Evolutionary conservation across 2,888 invertebrate species (phyloP).

Genomic region (Homarus gammarus): DNA sequence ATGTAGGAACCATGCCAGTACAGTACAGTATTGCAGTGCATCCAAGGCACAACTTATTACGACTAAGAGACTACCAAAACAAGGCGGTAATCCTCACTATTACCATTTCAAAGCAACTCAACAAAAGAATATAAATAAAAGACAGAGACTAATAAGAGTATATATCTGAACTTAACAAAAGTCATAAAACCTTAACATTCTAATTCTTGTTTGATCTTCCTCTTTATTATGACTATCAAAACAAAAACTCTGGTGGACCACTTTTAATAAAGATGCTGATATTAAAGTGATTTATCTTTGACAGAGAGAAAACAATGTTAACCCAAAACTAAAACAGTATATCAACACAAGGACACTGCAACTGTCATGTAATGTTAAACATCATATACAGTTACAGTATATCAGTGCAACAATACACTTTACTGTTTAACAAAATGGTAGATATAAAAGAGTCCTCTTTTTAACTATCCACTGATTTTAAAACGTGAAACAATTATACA

Average conservation of each 20-base stretch:
- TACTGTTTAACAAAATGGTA: too few relatives aligned
- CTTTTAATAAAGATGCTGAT: neutral
- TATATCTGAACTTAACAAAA: neutral
- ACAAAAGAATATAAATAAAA: neutral
- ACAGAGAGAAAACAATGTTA: too few relatives aligned
- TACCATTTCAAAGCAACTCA: neutral
- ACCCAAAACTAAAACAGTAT: too few relatives aligned
- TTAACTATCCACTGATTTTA: too few relatives aligned
- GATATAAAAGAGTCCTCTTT: too few relatives aligned
- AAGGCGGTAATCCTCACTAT: neutral
- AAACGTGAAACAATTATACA: too few relatives aligned
- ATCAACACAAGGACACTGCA: too few relatives aligned
- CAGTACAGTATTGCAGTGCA: conserved; percentile 13
- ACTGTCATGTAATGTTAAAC: too few relatives aligned
- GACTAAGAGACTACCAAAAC: neutral
- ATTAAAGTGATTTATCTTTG: neutral
- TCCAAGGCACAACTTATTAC: neutral
- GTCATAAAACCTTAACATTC: neutral
- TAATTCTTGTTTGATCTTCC: neutral
- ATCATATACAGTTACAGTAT: too few relatives aligned
- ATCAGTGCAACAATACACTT: too few relatives aligned
- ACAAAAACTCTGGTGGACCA: neutral
- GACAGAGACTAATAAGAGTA: neutral
- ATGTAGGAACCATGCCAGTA: conserved; percentile 20
- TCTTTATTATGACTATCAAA: neutral